A percentile compares a stretch with the other conserved stretches of the same genome.
phyloP scores from a whole-genome alignment of 2,113 vertebrate genomes.

The Embiotoca jacksoni region DNA sequence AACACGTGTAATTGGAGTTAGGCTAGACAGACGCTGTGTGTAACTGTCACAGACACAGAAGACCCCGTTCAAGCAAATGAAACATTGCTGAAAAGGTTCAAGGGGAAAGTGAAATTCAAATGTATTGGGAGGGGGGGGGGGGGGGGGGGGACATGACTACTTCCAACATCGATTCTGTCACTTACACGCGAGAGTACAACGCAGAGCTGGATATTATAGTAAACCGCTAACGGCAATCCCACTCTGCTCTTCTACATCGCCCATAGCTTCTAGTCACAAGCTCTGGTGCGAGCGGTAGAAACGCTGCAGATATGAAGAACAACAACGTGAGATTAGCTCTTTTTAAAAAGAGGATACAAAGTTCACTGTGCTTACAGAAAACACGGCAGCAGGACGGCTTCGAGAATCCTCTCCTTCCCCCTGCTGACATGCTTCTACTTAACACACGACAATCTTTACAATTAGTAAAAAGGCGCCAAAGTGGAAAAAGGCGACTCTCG shows the following conservation, averaged over 20 bases:
- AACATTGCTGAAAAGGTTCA: neutral
- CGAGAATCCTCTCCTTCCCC: neutral
- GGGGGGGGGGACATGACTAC: too few relatives aligned
- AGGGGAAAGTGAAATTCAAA: neutral
- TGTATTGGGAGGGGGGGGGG: neutral
- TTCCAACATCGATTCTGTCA: too few relatives aligned
- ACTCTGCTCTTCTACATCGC: too few relatives aligned
- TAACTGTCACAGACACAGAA: slow-evolving; percentile 12
- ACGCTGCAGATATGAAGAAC: neutral
- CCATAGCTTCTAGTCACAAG: too few relatives aligned
- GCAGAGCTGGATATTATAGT: too few relatives aligned
- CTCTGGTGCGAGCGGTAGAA: too few relatives aligned
- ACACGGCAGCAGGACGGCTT: neutral
- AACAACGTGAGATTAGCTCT: neutral
- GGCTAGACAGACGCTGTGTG: slow-evolving; percentile 29
- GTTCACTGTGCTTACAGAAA: neutral
- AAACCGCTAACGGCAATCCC: too few relatives aligned
- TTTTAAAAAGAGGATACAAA: neutral
- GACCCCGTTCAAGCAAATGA: neutral
- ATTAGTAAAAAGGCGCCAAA: neutral
- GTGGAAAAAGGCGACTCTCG: too few relatives aligned
- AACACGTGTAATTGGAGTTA: slow-evolving; percentile 51
- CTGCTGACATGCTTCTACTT: neutral
- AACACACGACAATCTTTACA: neutral
- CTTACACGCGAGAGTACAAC: too few relatives aligned